Base-by-base conservation (phyloP, 2,888 invertebrate species). In the Megalurothrips usitatus region DNA sequence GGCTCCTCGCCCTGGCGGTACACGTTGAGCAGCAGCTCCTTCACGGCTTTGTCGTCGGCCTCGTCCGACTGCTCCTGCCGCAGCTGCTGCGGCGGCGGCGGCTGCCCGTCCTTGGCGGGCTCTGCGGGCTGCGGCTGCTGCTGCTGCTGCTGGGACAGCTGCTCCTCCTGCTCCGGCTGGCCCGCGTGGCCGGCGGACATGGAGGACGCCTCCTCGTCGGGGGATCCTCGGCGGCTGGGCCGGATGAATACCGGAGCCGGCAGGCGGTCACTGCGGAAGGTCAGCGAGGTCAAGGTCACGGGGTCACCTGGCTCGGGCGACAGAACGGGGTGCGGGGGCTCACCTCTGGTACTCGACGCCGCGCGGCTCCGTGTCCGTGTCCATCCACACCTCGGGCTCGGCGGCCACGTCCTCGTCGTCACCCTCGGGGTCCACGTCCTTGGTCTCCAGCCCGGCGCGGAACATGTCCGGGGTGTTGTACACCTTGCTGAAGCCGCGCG, bases 361-460 rank as follows among this genome's bases (percentile, higher is more conserved):
- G 23, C 68, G 12, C 11, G 68, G 68, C 26, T 75, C 68, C 23
- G 26, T 26, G 68, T 75, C 68, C 11, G 68, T 26, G 68, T 75
- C 68, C 68, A 75, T 75, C 68, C 68, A 75, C 23, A 75, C 68
- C 26, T 75, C 68, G 23, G 79, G 81, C 14, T 83, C 83, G 26
- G 85, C 85, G n/a, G 87, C 87, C 63, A 89, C 89, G 85, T 90
- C 90, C 82, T 90, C 90, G 80, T 88, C 88, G 84, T 91, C 91
- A 83, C 91, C 89, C 81, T 91, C 81, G 85, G 85, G 75, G 84
- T 84, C 82, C n/a, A 84, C 84, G 81, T 88, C 87, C 80, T 85
- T 85, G 0, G 86, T 85, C 83, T 89, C 88, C 85, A 87, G 87
- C 17, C 88, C 89, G 10, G 86, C 85, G 68, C 89, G 85, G 84